Evolutionary conservation across 2,113 vertebrate genomes (phyloP).

Genomic region (Phylloscopus trochiloides): DNA sequence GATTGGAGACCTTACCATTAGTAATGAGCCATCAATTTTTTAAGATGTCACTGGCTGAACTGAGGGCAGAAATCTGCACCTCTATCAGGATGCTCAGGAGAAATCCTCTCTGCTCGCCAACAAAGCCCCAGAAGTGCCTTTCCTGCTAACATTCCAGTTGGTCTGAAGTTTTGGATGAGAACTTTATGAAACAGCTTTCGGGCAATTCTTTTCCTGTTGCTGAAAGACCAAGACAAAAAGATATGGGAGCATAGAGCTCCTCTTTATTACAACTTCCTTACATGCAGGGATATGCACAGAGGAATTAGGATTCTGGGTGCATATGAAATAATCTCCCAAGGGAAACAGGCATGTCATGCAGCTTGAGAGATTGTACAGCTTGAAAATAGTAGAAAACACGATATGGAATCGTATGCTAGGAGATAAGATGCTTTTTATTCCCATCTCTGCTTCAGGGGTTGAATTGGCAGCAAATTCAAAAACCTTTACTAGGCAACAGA

Average conservation of each 20-base stretch:
- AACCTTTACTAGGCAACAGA: slow-evolving; percentile 41
- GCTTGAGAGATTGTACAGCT: not conserved
- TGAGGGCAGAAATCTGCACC: not conserved
- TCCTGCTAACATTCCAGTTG: not conserved
- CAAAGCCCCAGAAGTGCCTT: not conserved
- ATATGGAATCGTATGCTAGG: not conserved
- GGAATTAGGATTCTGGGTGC: not conserved
- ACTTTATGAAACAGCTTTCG: not conserved
- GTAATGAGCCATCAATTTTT: not conserved
- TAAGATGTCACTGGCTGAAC: not conserved
- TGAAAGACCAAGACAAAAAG: not conserved
- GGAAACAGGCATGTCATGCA: not conserved
- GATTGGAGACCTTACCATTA: not conserved
- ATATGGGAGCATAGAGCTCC: not conserved
- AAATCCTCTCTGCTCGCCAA: not conserved
- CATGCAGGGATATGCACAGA: not conserved
- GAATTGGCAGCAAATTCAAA: slow-evolving; percentile 38
- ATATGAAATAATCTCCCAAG: not conserved
- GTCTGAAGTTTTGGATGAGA: not conserved
- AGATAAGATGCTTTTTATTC: slow-evolving; percentile 28
- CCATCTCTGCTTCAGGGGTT: slow-evolving; percentile 25
- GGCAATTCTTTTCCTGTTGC: not conserved
- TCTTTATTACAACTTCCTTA: not conserved
- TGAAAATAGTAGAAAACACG: slow-evolving; percentile 34
- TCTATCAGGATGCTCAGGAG: not conserved